These are phyloP conservation scores for Chromoteleia sp. DNA, from an alignment of 2,888 invertebrate genomes.

Conservation along the genomic window DNA sequence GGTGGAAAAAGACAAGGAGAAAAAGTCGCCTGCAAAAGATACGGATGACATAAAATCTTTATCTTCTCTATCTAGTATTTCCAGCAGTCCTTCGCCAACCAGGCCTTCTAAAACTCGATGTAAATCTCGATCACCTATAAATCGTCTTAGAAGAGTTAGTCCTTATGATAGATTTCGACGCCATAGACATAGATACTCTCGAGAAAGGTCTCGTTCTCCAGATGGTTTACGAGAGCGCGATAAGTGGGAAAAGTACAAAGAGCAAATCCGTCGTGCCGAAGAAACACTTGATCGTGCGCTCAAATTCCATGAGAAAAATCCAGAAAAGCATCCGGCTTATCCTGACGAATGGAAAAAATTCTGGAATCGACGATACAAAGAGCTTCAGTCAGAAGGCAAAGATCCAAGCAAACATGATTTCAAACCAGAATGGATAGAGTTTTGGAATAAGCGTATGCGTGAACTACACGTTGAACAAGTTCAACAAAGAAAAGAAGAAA, in stretches of 20 bases:
- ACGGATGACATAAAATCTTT: constrained; percentile 84
- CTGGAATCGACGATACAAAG: constrained; percentile 93
- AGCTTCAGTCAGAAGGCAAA: constrained; percentile 90
- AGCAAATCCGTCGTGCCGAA: constrained; percentile 84
- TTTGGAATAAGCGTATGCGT: constrained; percentile 93
- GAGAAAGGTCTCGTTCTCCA: constrained; percentile 77
- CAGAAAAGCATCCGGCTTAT: constrained; percentile 95
- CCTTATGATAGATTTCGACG: constrained; percentile 67
- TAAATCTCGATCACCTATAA: constrained; percentile 77
- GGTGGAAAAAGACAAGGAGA: constrained; percentile 72
- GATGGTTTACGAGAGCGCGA: constrained; percentile 84
- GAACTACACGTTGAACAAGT: constrained; percentile 91
- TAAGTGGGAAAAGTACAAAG: constrained; percentile 86
- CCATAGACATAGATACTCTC: constrained; percentile 80
- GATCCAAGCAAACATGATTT: constrained; percentile 93
- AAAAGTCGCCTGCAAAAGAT: constrained; percentile 67
- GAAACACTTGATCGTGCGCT: constrained; percentile 88
- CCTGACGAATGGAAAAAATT: constrained; percentile 96
- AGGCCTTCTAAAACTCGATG: constrained; percentile 82
- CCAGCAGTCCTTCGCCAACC: constrained; percentile 84
- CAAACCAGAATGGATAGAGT: constrained; percentile 95
- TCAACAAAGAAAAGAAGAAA: constrained; percentile 88
- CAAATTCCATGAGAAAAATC: constrained; percentile 92
- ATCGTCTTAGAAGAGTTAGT: constrained; percentile 73
- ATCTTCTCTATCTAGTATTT: constrained; percentile 86